Percentiles rank a stretch among this genome's conserved stretches.
Conservation (phyloP, 2,797 vertebrate genomes). For the Periophthalmus magnuspinnatus region DNA sequence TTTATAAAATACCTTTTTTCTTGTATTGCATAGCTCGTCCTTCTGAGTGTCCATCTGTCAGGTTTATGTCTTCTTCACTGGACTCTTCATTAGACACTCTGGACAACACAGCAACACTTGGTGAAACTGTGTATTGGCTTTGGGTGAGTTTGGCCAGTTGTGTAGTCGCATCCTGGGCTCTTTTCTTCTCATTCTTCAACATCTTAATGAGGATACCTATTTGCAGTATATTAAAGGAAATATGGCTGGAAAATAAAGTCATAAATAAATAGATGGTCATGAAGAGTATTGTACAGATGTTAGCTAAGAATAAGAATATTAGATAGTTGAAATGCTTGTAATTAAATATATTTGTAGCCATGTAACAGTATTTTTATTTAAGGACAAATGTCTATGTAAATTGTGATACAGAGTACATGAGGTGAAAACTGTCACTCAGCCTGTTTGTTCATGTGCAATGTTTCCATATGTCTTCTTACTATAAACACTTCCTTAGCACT, state of each 20-base stretch:
- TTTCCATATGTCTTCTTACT: constrained; percentile 21
- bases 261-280: constrained; percentile 2
- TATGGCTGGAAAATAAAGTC: not conserved
- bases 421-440: not conserved
- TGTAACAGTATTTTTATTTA: no score
- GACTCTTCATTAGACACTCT: constrained; percentile 20
- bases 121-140: constrained; percentile 24
- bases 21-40: constrained; percentile 50
- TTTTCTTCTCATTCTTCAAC: constrained; percentile 89
- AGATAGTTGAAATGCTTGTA: not conserved
- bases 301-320: not conserved
- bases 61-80: constrained; percentile 40
- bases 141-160: constrained; percentile 45
- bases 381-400: not conserved
- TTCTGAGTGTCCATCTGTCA: constrained; percentile 4
- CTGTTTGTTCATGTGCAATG: constrained; percentile 14
- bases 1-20: constrained; percentile 76
- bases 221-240: constrained; percentile 70
- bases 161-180: constrained; percentile 68
- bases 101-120: constrained; percentile 25
- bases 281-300: not conserved
- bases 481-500: constrained; percentile 30
- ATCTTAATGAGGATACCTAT: constrained; percentile 88
- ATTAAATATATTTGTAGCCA: no score
- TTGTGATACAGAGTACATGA: constrained; percentile 21